Percentiles rank a stretch among this genome's conserved stretches.
Evolutionary conservation across 2,113 vertebrate genomes (phyloP).

Genomic region (Oceanites oceanicus): DNA sequence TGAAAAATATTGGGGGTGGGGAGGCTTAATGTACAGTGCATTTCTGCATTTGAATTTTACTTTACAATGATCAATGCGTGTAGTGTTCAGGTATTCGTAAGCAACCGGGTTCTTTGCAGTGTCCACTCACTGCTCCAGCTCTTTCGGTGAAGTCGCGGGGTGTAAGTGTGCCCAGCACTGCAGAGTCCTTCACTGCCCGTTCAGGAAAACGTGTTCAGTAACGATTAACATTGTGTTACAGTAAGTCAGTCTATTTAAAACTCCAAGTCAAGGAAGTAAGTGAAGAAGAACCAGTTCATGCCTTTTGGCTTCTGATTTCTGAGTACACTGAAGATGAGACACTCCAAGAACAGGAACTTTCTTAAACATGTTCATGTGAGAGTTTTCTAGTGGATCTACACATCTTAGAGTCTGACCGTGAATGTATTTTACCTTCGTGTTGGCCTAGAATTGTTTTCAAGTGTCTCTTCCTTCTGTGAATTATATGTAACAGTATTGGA

Average conservation of each 20-base stretch:
- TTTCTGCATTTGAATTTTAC: neutral
- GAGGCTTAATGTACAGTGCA: neutral
- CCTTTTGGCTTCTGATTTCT: neutral
- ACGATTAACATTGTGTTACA: neutral
- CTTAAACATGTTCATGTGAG: neutral
- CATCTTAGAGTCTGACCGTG: neutral
- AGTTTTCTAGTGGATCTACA: neutral
- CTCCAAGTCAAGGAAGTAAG: neutral
- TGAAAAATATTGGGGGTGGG: neutral
- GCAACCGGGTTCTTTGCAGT: neutral
- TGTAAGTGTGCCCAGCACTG: accelerated
- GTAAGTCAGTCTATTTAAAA: neutral
- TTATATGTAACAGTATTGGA: neutral
- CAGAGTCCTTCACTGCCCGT: neutral
- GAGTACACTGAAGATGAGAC: neutral
- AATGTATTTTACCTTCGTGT: neutral
- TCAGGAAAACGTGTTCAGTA: neutral
- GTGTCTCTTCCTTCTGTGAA: neutral
- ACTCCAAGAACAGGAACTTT: neutral
- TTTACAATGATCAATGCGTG: neutral
- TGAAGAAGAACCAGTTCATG: neutral
- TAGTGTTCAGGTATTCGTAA: neutral
- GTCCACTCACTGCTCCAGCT: neutral
- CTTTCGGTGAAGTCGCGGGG: neutral
- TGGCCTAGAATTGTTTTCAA: neutral